These are phyloP conservation scores for Gobiocypris rarus DNA, from an alignment of 2,113 vertebrate species.

Conservation along the genomic window DNA sequence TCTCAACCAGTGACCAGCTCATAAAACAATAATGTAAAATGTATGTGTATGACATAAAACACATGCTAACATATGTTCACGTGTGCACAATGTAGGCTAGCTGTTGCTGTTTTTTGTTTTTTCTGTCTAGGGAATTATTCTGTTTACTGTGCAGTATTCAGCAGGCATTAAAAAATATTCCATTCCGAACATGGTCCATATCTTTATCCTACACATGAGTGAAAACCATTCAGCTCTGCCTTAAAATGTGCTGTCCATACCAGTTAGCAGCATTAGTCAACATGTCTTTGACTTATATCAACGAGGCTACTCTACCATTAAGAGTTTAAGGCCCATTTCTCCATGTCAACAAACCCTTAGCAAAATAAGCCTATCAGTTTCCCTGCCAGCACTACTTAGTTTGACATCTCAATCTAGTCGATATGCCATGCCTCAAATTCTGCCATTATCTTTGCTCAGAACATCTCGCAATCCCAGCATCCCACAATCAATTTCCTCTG, in stretches of 20 bases:
- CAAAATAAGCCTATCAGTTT: constrained; percentile 33
- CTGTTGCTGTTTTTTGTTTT: too few species aligned
- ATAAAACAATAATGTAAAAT: too few species aligned
- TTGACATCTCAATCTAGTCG: constrained; percentile 55
- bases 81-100: too few species aligned
- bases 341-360: constrained; percentile 9
- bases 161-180: background rate
- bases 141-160: background rate
- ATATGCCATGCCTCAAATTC: constrained; percentile 50
- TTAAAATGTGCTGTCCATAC: background rate
- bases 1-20: too few species aligned
- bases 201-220: background rate
- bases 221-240: constrained; percentile 12
- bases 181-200: background rate
- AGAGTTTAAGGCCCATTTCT: constrained; percentile 4
- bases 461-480: constrained; percentile 45
- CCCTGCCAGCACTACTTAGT: constrained; percentile 48
- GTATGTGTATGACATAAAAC: too few species aligned
- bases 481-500: constrained; percentile 37
- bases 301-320: background rate
- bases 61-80: too few species aligned
- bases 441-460: constrained; percentile 52
- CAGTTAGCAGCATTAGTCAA: constrained; percentile 16
- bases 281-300: constrained; percentile 23
- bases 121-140: background rate